Evolutionary conservation across 2,888 invertebrate species (phyloP), one percentile per base, ranked within the genome.

Genomic region (Lasioglossum malachurum): DNA sequence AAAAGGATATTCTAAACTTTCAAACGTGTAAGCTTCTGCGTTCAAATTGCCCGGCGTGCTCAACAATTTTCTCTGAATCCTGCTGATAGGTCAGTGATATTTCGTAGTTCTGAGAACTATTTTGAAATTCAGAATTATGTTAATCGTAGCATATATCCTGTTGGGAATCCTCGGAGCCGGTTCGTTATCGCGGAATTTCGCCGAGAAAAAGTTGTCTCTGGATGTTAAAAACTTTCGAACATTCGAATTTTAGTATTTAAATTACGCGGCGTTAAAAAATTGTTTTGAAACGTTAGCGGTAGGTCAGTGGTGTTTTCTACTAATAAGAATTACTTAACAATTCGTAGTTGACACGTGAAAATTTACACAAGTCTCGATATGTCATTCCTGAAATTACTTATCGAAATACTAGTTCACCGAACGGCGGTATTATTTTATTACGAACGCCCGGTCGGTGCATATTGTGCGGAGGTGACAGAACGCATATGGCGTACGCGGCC

Each of bases 391-490:
- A 44, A 44, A 44, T 44, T 44, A 44, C 12, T 44, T 44, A 14
- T 44, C 14, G 12, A 27, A 57, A n/a, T 12, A 35, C 19, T 49
- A 71, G 35, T 64, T 38, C 46, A 41, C 41, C 16, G 46, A 75
- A 67, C 8, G 31, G 41, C 69, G 38, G 76, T 14, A 35, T 35
- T 27, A 44, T 57, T 74, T 38, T 41, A 53, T 76, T 16, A 53
- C 67, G 76, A 67, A 82, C 49, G 49, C 23, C 14, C 12, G 31
- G 4, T 38, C 41, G 2, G 49, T 23, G 3, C 53, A 53, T 2
- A 76, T 87, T 78, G 35, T 87, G 73, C 75, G 67, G 31, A 76
- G 57, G 27, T 74, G 67, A 78, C 57, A 46, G 53, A 77, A 86
- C 35, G 76, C 79, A 69, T 74, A 72, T 72, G 73, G 83, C 71